Percentiles rank a stretch among this genome's conserved stretches.
Evolutionary conservation across 2,888 invertebrate species (phyloP).

Genomic region (Shargacucullia verbasci): DNA sequence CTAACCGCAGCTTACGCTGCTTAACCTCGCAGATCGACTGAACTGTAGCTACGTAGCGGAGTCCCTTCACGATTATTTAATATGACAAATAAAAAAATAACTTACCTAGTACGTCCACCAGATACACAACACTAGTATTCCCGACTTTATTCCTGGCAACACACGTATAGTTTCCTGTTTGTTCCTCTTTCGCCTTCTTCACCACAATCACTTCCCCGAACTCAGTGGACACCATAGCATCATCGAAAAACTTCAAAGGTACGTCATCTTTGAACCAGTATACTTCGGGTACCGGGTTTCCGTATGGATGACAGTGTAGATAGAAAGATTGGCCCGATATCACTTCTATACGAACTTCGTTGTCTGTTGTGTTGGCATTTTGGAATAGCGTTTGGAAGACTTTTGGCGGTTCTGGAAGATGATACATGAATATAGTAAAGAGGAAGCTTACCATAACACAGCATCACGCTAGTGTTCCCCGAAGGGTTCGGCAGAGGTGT

Average conservation of each 20-base stretch:
- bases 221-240: conserved; percentile 75
- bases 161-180: conserved; percentile 89
- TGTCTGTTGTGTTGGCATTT: conserved; percentile 58
- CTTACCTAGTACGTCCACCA: conserved; percentile 84
- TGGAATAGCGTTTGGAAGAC: conserved; percentile 75
- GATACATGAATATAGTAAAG: too few species aligned
- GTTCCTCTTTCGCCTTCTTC: conserved; percentile 67
- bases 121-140: conserved; percentile 76
- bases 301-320: conserved; percentile 88
- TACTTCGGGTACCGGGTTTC: conserved; percentile 89
- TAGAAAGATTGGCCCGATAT: conserved; percentile 81
- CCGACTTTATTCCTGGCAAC: conserved; percentile 89
- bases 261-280: conserved; percentile 89
- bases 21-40: too few species aligned
- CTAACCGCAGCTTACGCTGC: too few species aligned
- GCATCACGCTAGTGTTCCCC: too few species aligned
- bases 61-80: too few species aligned
- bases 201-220: conserved; percentile 78
- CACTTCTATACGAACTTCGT: conserved; percentile 70
- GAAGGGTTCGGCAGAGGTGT: too few species aligned
- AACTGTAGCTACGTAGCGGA: too few species aligned
- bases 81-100: too few species aligned
- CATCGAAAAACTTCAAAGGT: conserved; percentile 84
- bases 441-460: too few species aligned
- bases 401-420: conserved; percentile 80